Evolutionary conservation across 2,797 vertebrate genomes (phyloP), one percentile per base, ranked within the genome.

Genomic region (Periparus ater): DNA sequence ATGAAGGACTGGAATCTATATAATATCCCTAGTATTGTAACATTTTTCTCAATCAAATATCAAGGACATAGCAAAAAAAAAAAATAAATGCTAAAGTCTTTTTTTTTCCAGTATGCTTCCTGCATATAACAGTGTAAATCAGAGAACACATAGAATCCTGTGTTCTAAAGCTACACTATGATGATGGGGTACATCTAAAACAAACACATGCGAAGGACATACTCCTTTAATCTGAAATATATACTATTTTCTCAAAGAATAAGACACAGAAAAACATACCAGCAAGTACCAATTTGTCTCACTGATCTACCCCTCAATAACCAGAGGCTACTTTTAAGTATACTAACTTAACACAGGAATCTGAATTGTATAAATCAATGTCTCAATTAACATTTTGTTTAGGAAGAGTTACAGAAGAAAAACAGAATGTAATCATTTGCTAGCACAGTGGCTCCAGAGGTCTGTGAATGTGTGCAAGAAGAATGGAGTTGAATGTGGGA

Each of bases 401-500:
- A 93, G 85, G 91, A 95, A 95, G 86, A 91, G 55, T 48, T 75
- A 86, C 2, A 1, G 85, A 92, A 82, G 80, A 91, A 90, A 96
- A 96, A 48, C 61, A 95, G 77, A 96, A 96, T 86, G 89, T 89
- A 96, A 95, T 94, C 32, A 91, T 92, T 95, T 88, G 90, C 91
- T 86, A 92, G 77, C 77, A 83, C 32, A 73, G 82, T 42, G 94
- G 93, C 95, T 96, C 93, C 93, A 96, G 88, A 90, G 75, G 92
- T 95, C 96, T 95, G 90, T 61, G 85, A 93, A 66, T 3, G 50
- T 81, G 72, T 45, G 55, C 34, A 91, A 91, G 81, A 96, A 95
- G 95, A 97, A 96, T 89, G 80, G 82, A 93, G 78, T 2, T 91
- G 89, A 94, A 88, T 93, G 94, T 93, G 89, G 96, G 94, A 97